A percentile compares a stretch with the other conserved stretches of the same genome.
Evolutionary conservation across 2,888 invertebrate species (phyloP).

Genomic region (Hydraecia micacea): DNA sequence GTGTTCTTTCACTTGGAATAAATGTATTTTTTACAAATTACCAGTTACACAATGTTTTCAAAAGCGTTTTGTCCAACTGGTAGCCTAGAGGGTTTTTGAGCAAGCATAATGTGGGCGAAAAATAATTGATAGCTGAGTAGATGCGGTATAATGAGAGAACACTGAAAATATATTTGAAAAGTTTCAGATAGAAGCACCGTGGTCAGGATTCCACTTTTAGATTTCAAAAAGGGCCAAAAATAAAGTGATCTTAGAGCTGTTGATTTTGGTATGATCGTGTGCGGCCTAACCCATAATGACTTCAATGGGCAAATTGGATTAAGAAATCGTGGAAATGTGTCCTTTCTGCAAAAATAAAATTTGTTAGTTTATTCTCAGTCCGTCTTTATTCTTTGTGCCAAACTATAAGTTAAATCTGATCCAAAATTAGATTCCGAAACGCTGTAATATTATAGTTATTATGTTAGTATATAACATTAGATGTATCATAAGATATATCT

Average conservation of each 20-base stretch:
- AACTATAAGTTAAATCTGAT: slow-evolving; percentile 15
- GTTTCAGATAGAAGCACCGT: too few species aligned
- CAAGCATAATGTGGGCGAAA: too few species aligned
- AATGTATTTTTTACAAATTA: neutral
- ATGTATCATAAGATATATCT: slow-evolving; percentile 10
- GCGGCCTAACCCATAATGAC: too few species aligned
- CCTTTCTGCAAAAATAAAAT: neutral
- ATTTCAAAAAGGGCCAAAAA: too few species aligned
- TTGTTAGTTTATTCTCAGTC: neutral
- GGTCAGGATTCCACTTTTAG: too few species aligned
- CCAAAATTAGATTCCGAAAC: slow-evolving; percentile 20
- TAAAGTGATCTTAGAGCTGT: too few species aligned
- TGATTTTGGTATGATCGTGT: too few species aligned
- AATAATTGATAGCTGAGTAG: too few species aligned
- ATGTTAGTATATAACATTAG: slow-evolving; percentile 10
- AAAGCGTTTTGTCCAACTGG: neutral
- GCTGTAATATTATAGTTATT: slow-evolving; percentile 16
- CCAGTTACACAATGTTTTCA: neutral
- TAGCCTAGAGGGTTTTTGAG: too few species aligned
- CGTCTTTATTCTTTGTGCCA: slow-evolving; percentile 1
- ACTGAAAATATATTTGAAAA: too few species aligned
- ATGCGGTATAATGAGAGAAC: too few species aligned
- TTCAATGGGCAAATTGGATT: too few species aligned
- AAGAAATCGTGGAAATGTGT: neutral
- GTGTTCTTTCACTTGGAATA: neutral